Evolutionary conservation across 64 coral and sea anemone genomes (phyloP).

Genomic region (Anthopleura sola): DNA sequence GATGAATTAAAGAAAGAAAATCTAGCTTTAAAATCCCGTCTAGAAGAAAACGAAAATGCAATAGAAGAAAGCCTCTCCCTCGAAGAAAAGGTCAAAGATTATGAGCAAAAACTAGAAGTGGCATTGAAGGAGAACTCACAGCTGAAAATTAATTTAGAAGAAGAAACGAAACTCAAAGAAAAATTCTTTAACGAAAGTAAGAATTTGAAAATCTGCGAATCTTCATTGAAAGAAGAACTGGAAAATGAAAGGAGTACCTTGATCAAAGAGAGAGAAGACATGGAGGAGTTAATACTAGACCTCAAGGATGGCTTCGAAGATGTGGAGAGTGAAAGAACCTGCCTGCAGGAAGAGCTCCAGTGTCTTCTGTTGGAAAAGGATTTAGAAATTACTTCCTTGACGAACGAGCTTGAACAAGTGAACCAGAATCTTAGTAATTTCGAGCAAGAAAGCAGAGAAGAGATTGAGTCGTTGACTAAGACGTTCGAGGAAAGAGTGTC

Average conservation of each 20-base stretch:
- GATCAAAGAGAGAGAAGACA: constrained; percentile 12
- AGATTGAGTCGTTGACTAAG: not conserved
- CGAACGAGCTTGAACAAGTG: not conserved
- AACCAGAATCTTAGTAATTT: not conserved
- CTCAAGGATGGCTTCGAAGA: not conserved
- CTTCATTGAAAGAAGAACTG: constrained; percentile 5
- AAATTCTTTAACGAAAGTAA: not conserved
- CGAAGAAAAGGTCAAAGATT: not conserved
- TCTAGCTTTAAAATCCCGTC: not conserved
- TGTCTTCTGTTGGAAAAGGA: not conserved
- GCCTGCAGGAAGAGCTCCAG: constrained; percentile 17
- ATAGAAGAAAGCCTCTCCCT: not conserved
- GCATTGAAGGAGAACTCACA: not conserved
- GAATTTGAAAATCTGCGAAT: not conserved
- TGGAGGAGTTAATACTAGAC: not conserved
- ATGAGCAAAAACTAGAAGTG: not conserved
- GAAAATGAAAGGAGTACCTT: not conserved
- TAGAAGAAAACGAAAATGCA: constrained; percentile 11
- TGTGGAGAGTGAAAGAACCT: constrained; percentile 14
- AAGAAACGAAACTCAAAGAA: not conserved
- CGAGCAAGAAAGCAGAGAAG: not conserved
- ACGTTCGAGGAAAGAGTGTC: not conserved
- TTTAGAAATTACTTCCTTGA: not conserved
- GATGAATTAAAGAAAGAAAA: constrained; percentile 24
- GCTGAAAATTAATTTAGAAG: constrained; percentile 8